A percentile compares a stretch with the other conserved stretches of the same genome.
phyloP scores from a whole-genome alignment of 2,888 invertebrate genomes.

The Hecatera dysodea region DNA sequence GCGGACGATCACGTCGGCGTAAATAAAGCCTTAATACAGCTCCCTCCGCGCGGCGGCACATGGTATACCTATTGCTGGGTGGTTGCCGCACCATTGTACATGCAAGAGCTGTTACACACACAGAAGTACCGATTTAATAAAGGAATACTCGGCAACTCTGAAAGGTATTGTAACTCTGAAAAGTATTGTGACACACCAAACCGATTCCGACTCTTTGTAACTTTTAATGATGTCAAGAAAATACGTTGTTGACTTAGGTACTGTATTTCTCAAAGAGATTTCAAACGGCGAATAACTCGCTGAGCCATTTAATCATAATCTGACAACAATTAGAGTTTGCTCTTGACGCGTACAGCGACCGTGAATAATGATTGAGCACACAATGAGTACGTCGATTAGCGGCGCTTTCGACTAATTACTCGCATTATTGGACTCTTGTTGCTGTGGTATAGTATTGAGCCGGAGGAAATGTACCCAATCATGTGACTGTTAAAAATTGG shows the following conservation, averaged over 20 bases:
- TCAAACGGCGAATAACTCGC: conserved; percentile 2
- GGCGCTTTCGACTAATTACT: conserved; percentile 25
- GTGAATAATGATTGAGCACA: conserved; percentile 32
- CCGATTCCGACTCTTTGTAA: conserved; percentile 13
- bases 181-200: conserved; percentile 13
- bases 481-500: neutral
- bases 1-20: conserved; percentile 22
- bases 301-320: conserved; percentile 46
- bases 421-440: conserved; percentile 11
- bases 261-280: conserved; percentile 8
- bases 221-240: conserved; percentile 32
- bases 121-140: conserved; percentile 15
- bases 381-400: conserved; percentile 29
- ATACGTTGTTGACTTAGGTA: neutral
- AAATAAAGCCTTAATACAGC: conserved; percentile 28
- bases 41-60: neutral
- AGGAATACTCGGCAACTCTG: neutral
- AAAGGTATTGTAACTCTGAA: conserved; percentile 14
- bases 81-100: neutral
- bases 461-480: neutral
- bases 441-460: conserved; percentile 1
- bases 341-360: conserved; percentile 16
- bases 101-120: neutral
- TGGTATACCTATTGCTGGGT: conserved; percentile 10
- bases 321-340: conserved; percentile 29